Evolutionary conservation across 2,888 invertebrate genomes (phyloP).

Genomic region (Sceliomorpha sp.): DNA sequence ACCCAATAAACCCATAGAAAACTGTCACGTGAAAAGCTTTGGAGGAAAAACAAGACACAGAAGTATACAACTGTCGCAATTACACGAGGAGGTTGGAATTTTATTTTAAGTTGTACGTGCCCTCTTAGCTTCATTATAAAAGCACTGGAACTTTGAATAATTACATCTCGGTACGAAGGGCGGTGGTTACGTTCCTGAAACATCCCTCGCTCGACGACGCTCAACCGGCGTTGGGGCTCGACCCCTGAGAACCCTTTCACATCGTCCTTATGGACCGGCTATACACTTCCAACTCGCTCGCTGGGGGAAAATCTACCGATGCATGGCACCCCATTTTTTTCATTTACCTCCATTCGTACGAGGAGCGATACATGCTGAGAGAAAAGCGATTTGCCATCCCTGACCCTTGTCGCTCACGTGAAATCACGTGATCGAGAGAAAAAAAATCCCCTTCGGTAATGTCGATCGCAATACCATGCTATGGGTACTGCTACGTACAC

Average conservation of each 20-base stretch:
- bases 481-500: not conserved
- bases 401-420: conserved; percentile 50
- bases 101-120: conserved; percentile 15
- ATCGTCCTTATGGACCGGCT: not conserved
- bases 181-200: conserved; percentile 13
- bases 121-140: conserved; percentile 15
- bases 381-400: conserved; percentile 14
- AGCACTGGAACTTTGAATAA: conserved; percentile 17
- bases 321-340: conserved; percentile 13
- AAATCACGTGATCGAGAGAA: conserved; percentile 61
- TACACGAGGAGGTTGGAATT: not conserved
- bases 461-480: not conserved
- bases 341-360: conserved; percentile 6
- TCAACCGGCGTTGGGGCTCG: not conserved
- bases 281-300: conserved; percentile 2
- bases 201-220: conserved; percentile 5
- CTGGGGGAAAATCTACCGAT: conserved; percentile 12
- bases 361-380: conserved; percentile 1
- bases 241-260: conserved; percentile 11
- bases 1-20: too few species aligned
- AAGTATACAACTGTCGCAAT: too few species aligned
- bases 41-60: too few species aligned
- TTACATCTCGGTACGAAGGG: conserved; percentile 7
- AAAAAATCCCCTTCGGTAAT: conserved; percentile 15
- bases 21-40: too few species aligned